A percentile compares a stretch with the other conserved stretches of the same genome.
Conservation (phyloP, 2,888 invertebrate species). For the Athetis lepigone region DNA sequence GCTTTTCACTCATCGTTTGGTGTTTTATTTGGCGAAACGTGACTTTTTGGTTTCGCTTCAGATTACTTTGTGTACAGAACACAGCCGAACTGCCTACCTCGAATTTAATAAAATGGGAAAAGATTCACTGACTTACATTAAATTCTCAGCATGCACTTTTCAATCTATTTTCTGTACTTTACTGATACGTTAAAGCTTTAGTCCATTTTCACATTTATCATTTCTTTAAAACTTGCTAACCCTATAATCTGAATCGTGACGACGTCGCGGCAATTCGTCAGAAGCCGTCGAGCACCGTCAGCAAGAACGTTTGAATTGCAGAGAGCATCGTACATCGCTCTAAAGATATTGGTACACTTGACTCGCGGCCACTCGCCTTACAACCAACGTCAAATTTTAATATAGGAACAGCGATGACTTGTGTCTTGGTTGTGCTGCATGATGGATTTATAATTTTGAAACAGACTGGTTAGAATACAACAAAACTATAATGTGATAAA, state of each 20-base stretch:
- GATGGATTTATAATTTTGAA: no score
- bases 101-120: neutral
- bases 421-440: neutral
- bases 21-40: conserved; percentile 18
- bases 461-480: no score
- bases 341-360: conserved; percentile 21
- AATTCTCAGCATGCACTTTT: neutral
- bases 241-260: conserved; percentile 18
- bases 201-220: neutral
- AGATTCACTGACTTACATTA: neutral
- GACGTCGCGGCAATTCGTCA: conserved; percentile 37
- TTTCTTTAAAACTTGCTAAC: conserved; percentile 8
- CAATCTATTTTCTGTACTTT: neutral
- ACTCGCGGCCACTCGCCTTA: neutral
- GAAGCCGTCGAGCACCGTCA: conserved; percentile 43
- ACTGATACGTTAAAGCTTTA: no score
- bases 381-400: neutral
- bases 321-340: conserved; percentile 13
- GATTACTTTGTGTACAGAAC: neutral
- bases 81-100: neutral
- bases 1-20: conserved; percentile 8
- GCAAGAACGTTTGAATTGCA: conserved; percentile 55
- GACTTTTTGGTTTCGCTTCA: conserved; percentile 7
- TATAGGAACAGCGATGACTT: neutral
- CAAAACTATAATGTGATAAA: no score